A percentile compares a stretch with the other conserved stretches of the same genome.
Evolutionary conservation across 2,888 invertebrate species (phyloP).

Genomic region (Trichogramma evanescens): DNA sequence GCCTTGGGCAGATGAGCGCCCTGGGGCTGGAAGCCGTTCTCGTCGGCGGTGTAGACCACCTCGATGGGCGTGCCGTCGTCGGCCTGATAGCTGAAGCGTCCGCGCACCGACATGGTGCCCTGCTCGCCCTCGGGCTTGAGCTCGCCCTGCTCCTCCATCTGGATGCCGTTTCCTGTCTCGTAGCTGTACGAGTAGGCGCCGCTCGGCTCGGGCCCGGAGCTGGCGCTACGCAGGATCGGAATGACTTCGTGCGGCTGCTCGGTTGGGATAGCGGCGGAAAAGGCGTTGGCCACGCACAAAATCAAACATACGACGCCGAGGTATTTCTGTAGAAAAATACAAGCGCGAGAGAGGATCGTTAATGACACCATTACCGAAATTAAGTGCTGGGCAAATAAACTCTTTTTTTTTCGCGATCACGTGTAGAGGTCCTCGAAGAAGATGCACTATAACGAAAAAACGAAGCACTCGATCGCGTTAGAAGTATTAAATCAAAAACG

Average conservation of each 20-base stretch:
- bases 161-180: constrained; percentile 49
- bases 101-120: constrained; percentile 38
- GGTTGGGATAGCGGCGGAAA: constrained; percentile 24
- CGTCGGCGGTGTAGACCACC: constrained; percentile 45
- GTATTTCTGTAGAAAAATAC: constrained; percentile 15
- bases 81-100: constrained; percentile 42
- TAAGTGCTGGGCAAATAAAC: too few species aligned
- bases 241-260: constrained; percentile 30
- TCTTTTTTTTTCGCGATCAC: too few species aligned
- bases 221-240: constrained; percentile 38
- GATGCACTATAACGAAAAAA: too few species aligned
- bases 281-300: constrained; percentile 28
- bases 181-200: constrained; percentile 44
- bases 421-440: too few species aligned
- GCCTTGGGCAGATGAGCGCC: constrained; percentile 43
- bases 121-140: constrained; percentile 28
- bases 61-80: constrained; percentile 44
- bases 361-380: too few species aligned
- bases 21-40: constrained; percentile 45
- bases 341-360: too few species aligned
- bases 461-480: too few species aligned
- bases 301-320: constrained; percentile 21
- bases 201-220: constrained; percentile 40
- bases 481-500: too few species aligned
- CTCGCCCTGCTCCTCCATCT: constrained; percentile 43